Conservation (phyloP, 2,797 vertebrate genomes). For the Chrosomus eos region DNA sequence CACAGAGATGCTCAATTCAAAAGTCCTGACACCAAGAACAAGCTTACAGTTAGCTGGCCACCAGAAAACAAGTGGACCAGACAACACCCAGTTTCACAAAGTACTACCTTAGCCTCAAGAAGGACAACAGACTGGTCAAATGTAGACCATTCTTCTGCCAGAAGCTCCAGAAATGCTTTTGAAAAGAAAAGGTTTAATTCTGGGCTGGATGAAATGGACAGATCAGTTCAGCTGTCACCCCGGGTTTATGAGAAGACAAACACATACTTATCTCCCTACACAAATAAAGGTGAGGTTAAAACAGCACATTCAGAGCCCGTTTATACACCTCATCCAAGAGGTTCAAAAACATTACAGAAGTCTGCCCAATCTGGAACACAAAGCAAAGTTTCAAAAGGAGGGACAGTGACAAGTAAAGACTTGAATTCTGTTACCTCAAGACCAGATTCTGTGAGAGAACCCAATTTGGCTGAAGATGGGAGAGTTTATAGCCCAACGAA, state of each 20-base stretch:
- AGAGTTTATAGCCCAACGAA: slow-evolving; percentile 49
- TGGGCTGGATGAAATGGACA: slow-evolving; percentile 25
- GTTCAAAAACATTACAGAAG: slow-evolving; percentile 35
- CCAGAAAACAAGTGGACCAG: slow-evolving; percentile 67
- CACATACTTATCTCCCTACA: slow-evolving; percentile 13
- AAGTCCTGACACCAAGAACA: slow-evolving; percentile 64
- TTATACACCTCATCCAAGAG: slow-evolving; percentile 42
- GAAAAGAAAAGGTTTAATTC: slow-evolving; percentile 10
- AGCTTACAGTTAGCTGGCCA: slow-evolving; percentile 74
- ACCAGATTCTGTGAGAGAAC: slow-evolving; percentile 32
- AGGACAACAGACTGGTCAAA: slow-evolving; percentile 27
- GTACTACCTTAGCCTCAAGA: not conserved
- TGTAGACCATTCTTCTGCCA: not conserved
- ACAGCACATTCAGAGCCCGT: slow-evolving; percentile 34
- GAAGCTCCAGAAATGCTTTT: slow-evolving; percentile 15
- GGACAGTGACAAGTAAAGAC: slow-evolving; percentile 39
- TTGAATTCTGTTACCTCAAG: slow-evolving; percentile 33
- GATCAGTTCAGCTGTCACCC: not conserved
- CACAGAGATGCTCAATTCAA: slow-evolving; percentile 39
- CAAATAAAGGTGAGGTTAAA: slow-evolving; percentile 39
- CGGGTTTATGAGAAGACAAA: slow-evolving; percentile 30
- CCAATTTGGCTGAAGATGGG: slow-evolving; percentile 30
- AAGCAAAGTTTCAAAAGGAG: slow-evolving; percentile 27
- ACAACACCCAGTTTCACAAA: slow-evolving; percentile 26
- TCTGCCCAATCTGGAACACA: not conserved